Conservation (phyloP, 2,797 vertebrate genomes). For the Melanitta fusca region DNA sequence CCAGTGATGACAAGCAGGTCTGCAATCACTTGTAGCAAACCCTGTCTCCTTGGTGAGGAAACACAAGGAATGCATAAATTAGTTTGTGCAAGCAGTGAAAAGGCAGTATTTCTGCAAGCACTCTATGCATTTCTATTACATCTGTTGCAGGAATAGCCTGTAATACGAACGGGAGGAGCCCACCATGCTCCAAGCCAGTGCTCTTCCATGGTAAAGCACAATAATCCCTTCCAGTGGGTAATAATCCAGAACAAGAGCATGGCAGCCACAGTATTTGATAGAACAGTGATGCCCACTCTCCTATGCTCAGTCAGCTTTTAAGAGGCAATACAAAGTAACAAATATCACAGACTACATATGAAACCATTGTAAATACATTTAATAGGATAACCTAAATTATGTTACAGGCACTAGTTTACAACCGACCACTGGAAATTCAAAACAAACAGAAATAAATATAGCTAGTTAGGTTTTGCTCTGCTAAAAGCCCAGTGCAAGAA, state of each 20-base stretch:
- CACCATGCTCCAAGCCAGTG: not conserved
- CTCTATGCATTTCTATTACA: not conserved
- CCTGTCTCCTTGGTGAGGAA: not conserved
- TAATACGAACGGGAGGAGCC: rapidly evolving
- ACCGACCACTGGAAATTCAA: not conserved
- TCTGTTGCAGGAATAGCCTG: not conserved
- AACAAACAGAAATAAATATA: not conserved
- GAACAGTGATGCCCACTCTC: not conserved
- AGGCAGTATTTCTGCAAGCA: not conserved
- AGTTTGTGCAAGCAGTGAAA: not conserved
- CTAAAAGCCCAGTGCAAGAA: not conserved
- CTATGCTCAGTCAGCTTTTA: rapidly evolving
- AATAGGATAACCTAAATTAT: not conserved
- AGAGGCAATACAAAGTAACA: not conserved
- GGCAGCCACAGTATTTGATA: not conserved
- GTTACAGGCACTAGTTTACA: not conserved
- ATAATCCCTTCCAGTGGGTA: not conserved
- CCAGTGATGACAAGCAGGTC: not conserved
- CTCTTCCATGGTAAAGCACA: not conserved
- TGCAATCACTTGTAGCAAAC: not conserved
- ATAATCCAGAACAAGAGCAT: not conserved
- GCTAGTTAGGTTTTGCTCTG: not conserved
- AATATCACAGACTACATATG: not conserved
- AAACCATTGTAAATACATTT: not conserved
- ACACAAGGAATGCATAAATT: not conserved